phyloP scores from a whole-genome alignment of 2,113 vertebrate species.

The Nothoprocta perdicaria region DNA sequence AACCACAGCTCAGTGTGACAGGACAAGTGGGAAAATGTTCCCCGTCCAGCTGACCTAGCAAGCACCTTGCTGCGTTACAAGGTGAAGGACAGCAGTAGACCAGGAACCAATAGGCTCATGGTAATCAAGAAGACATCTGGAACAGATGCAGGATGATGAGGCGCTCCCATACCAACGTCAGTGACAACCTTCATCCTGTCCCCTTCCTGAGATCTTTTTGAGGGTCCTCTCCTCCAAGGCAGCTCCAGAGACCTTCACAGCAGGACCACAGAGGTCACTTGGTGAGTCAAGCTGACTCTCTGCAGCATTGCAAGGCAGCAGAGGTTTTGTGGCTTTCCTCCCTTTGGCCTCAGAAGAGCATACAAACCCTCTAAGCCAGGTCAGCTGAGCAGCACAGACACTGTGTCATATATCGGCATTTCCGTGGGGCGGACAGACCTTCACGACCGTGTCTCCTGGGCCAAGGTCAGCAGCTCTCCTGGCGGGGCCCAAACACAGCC shows the following conservation, averaged over 20 bases:
- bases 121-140: not conserved
- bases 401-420: not conserved
- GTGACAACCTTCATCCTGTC: not conserved
- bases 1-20: not conserved
- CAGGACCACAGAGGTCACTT: not conserved
- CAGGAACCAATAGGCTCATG: not conserved
- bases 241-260: not conserved
- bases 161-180: not conserved
- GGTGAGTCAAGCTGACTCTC: not conserved
- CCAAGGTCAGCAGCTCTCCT: not conserved
- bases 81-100: not conserved
- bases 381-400: not conserved
- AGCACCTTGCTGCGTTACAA: not conserved
- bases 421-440: rapidly evolving
- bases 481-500: rapidly evolving
- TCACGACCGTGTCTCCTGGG: not conserved
- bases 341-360: not conserved
- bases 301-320: rapidly evolving
- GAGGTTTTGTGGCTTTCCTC: not conserved
- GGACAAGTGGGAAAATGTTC: not conserved
- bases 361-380: not conserved
- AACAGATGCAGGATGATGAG: not conserved
- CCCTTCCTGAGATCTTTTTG: not conserved
- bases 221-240: not conserved
- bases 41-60: not conserved